phyloP scores from a whole-genome alignment of 2,113 vertebrate genomes.

The Chunga burmeisteri region DNA sequence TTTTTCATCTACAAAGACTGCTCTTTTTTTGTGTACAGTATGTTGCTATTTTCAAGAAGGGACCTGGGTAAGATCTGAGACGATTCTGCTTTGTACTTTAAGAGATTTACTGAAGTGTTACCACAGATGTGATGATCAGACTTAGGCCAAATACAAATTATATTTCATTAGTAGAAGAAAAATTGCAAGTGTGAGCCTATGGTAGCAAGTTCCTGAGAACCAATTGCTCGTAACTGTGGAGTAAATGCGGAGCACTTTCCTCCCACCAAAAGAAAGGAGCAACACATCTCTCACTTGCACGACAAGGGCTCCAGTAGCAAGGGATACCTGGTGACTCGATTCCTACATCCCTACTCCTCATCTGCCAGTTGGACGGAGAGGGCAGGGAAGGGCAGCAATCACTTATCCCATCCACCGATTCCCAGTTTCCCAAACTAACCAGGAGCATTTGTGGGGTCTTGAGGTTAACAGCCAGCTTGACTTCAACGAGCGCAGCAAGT shows the following conservation, averaged over 20 bases:
- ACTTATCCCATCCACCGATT: background rate
- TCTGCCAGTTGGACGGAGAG: background rate
- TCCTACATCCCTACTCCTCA: background rate
- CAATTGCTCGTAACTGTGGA: background rate
- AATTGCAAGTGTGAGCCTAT: background rate
- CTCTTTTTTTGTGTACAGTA: background rate
- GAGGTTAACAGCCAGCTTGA: background rate
- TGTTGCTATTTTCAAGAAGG: background rate
- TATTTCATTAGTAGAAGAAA: background rate
- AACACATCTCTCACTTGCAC: background rate
- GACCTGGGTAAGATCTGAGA: background rate
- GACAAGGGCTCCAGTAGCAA: background rate
- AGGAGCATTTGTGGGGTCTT: background rate
- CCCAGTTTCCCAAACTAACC: background rate
- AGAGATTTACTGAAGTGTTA: background rate
- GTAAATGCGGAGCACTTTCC: background rate
- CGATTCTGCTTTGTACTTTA: background rate
- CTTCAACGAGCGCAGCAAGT: background rate
- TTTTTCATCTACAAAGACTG: background rate
- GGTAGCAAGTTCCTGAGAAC: background rate
- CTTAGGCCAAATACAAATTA: background rate
- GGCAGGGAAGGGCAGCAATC: background rate
- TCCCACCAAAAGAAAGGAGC: background rate
- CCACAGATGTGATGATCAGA: background rate
- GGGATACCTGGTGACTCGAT: background rate